A percentile compares a stretch with the other conserved stretches of the same genome.
phyloP scores from a whole-genome alignment of 2,113 vertebrate species.

The Oncorhynchus keta region DNA sequence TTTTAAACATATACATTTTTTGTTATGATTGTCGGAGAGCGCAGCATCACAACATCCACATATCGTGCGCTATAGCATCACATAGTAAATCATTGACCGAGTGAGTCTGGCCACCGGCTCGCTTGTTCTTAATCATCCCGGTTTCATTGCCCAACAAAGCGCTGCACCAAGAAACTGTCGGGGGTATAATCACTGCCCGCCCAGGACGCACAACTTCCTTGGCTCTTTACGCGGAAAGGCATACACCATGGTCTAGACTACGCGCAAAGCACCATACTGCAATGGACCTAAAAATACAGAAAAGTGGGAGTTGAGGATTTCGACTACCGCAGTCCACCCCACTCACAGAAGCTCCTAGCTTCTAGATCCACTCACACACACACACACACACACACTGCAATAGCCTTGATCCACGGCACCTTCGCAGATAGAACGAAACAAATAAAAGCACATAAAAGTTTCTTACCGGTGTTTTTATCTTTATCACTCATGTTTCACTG shows the following conservation, averaged over 20 bases:
- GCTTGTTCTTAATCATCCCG: too few relatives aligned
- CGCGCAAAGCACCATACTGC: slow-evolving; percentile 6
- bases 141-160: too few relatives aligned
- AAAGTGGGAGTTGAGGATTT: slow-evolving; percentile 10
- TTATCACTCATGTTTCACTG: slow-evolving; percentile 69
- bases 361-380: background rate
- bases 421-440: background rate
- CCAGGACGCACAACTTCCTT: too few relatives aligned
- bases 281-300: background rate
- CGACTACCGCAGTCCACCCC: background rate
- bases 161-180: too few relatives aligned
- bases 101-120: too few relatives aligned
- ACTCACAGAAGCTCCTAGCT: background rate
- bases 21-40: too few relatives aligned
- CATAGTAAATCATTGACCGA: too few relatives aligned
- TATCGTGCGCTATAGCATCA: too few relatives aligned
- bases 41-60: too few relatives aligned
- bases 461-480: slow-evolving; percentile 72
- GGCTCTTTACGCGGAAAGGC: too few relatives aligned
- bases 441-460: slow-evolving; percentile 29
- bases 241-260: background rate
- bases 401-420: background rate
- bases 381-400: background rate
- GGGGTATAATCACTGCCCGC: too few relatives aligned
- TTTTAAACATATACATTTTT: too few relatives aligned